These are phyloP conservation scores for Enteromius unitaeniatus DNA, from an alignment of 2,797 vertebrate species.

Conservation along the genomic window DNA sequence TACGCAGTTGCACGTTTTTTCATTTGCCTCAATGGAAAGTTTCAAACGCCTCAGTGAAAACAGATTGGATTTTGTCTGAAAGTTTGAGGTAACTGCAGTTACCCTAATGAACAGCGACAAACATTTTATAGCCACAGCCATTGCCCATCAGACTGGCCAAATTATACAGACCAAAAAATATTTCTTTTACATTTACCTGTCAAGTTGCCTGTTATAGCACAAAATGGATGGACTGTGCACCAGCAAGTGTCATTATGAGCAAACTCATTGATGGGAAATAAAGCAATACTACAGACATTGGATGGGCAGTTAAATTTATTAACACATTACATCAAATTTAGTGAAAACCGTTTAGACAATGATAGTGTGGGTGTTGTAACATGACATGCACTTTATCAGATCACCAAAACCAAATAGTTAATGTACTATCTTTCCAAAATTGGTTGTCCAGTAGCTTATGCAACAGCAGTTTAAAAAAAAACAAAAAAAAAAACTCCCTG, in stretches of 20 bases:
- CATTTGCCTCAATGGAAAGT: background rate
- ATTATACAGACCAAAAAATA: background rate
- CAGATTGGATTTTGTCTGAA: background rate
- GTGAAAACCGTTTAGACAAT: slow-evolving; percentile 55
- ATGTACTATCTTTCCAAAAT: slow-evolving; percentile 1
- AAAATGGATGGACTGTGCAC: background rate
- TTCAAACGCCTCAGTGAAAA: background rate
- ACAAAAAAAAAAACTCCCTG: background rate
- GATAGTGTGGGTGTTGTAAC: slow-evolving; percentile 34
- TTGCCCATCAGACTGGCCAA: background rate
- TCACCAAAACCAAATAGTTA: slow-evolving; percentile 26
- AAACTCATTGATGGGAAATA: background rate
- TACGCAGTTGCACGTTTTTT: background rate
- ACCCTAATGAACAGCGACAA: background rate
- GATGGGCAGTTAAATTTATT: slow-evolving; percentile 66
- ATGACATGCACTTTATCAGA: slow-evolving; percentile 20
- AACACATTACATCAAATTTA: slow-evolving; percentile 64
- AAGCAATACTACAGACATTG: background rate
- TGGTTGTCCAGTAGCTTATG: slow-evolving; percentile 14
- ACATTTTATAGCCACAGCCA: background rate
- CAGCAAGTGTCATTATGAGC: background rate
- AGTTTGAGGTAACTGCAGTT: background rate
- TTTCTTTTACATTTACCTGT: background rate
- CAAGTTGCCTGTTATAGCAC: background rate
- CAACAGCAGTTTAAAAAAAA: background rate